A percentile compares a stretch with the other conserved stretches of the same genome.
phyloP scores from a whole-genome alignment of 1,140 invertebrate genomes.

The Ceratosolen fusciceps region DNA sequence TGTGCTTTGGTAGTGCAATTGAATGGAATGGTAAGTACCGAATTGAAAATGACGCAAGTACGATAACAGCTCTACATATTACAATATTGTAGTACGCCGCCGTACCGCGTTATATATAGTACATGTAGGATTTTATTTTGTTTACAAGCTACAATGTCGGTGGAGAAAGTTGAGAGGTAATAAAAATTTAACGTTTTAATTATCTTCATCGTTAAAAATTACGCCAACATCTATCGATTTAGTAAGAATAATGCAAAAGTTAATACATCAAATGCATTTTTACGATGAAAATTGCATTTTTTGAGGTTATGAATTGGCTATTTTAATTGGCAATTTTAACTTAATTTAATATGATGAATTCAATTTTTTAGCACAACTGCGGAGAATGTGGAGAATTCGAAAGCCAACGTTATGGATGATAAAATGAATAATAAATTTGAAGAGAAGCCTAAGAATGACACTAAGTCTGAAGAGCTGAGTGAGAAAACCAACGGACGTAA shows the following conservation, averaged over 20 bases:
- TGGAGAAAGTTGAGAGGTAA: conserved; percentile 44
- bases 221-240: background rate
- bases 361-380: conserved; percentile 3
- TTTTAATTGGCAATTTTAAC: too few relatives aligned
- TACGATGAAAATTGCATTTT: background rate
- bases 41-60: background rate
- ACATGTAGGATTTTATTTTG: conserved; percentile 25
- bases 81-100: background rate
- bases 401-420: conserved; percentile 19
- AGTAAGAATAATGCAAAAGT: background rate
- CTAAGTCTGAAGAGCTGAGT: conserved; percentile 52
- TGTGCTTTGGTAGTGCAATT: too few relatives aligned
- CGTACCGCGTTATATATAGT: background rate
- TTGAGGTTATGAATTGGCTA: conserved; percentile 32
- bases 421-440: conserved; percentile 28
- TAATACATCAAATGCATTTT: background rate
- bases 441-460: conserved; percentile 41
- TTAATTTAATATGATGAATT: conserved; percentile 20
- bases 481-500: conserved; percentile 57
- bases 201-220: background rate
- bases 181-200: background rate
- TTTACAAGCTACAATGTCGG: conserved; percentile 38
- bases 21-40: too few relatives aligned
- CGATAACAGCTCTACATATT: background rate
- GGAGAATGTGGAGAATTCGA: conserved; percentile 9